Conservation (phyloP, 2,888 invertebrate species). For the Neoscelio sp. region DNA sequence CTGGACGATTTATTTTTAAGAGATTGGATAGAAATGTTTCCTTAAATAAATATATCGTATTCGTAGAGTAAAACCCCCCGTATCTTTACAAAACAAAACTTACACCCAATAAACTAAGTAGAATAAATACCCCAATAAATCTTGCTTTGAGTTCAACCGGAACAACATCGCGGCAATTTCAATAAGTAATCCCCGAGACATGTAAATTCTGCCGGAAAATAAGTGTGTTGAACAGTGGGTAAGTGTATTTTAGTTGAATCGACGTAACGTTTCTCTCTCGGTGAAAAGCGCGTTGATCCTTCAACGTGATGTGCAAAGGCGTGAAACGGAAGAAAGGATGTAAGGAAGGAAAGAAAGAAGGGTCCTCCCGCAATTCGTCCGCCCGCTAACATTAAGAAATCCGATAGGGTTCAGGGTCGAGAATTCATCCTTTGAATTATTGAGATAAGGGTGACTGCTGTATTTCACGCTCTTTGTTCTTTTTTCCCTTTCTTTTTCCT, state of each 20-base stretch:
- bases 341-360: too few relatives aligned
- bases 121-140: conserved; percentile 13
- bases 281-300: background rate
- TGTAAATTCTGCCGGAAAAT: conserved; percentile 24
- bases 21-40: too few relatives aligned
- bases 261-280: conserved; percentile 16
- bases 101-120: background rate
- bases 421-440: conserved; percentile 61
- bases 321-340: conserved; percentile 22
- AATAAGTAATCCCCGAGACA: conserved; percentile 20
- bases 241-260: conserved; percentile 2
- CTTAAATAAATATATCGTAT: too few relatives aligned
- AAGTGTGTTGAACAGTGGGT: background rate
- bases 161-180: conserved; percentile 6
- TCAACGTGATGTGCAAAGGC: conserved; percentile 27
- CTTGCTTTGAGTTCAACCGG: conserved; percentile 1
- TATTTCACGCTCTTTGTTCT: conserved; percentile 51
- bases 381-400: conserved; percentile 36
- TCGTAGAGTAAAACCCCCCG: too few relatives aligned
- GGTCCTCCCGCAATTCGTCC: conserved; percentile 45
- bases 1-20: too few relatives aligned
- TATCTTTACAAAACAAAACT: too few relatives aligned
- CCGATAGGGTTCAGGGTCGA: conserved; percentile 62
- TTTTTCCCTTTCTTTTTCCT: background rate
- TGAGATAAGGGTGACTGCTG: conserved; percentile 58